These are phyloP conservation scores for Carterocephalus palaemon DNA, from an alignment of 2,888 invertebrate genomes.

Conservation along the genomic window DNA sequence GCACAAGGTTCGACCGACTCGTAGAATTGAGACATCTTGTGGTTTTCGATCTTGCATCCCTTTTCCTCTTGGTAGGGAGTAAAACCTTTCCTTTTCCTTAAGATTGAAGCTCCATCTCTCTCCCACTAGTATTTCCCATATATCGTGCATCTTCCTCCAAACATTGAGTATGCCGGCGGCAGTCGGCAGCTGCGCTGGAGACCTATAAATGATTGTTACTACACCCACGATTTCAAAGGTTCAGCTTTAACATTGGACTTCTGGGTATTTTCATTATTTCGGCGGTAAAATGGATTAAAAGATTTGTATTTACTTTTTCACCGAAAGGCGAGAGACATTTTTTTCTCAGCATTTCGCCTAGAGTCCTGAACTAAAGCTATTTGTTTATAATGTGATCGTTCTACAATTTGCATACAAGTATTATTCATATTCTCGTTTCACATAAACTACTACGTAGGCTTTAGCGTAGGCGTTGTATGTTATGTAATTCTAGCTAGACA, in stretches of 20 bases:
- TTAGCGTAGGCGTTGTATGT: not conserved
- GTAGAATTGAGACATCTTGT: conserved; percentile 79
- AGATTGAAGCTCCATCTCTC: conserved; percentile 61
- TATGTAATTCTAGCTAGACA: conserved; percentile 16
- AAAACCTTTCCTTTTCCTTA: conserved; percentile 66
- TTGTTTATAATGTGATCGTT: no score
- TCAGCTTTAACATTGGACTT: conserved; percentile 38
- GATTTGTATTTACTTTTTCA: no score
- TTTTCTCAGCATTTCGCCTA: no score
- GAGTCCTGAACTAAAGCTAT: no score
- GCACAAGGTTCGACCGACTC: conserved; percentile 72
- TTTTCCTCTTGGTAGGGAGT: conserved; percentile 51
- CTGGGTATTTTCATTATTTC: conserved; percentile 39
- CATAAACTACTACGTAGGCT: not conserved
- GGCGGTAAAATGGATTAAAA: no score
- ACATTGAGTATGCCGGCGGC: conserved; percentile 62
- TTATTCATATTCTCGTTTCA: no score
- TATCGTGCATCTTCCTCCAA: conserved; percentile 74
- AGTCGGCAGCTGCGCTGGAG: conserved; percentile 73
- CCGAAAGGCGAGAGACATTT: no score
- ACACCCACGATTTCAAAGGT: conserved; percentile 62
- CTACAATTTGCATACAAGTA: no score
- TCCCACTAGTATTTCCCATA: conserved; percentile 65
- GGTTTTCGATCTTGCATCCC: conserved; percentile 74
- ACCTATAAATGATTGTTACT: conserved; percentile 67